phyloP scores from a whole-genome alignment of 2,888 invertebrate genomes.

The Hemicrepidius hirtus region DNA sequence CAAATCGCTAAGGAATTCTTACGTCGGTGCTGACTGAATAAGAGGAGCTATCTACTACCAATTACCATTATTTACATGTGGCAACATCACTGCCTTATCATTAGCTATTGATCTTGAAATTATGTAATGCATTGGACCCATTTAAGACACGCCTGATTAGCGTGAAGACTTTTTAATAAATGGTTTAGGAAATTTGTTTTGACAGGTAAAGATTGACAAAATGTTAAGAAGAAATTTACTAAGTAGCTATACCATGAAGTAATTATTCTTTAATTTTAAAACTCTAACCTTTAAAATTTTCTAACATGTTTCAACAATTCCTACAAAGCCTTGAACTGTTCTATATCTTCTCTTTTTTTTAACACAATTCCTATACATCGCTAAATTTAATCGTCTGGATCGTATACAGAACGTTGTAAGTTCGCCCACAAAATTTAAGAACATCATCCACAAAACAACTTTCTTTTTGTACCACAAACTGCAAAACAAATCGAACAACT shows the following conservation, averaged over 20 bases:
- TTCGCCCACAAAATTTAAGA: too few species aligned
- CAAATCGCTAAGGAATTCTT: slow-evolving; percentile 23
- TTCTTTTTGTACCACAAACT: slow-evolving; percentile 9
- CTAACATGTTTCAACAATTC: too few species aligned
- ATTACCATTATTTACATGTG: slow-evolving; percentile 31
- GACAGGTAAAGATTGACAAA: slow-evolving; percentile 5
- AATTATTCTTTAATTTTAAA: too few species aligned
- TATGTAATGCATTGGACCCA: slow-evolving; percentile 14
- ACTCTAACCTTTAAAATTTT: too few species aligned
- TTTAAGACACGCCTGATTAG: slow-evolving; percentile 19
- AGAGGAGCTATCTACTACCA: slow-evolving; percentile 1
- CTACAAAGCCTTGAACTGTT: too few species aligned
- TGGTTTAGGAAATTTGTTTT: neutral
- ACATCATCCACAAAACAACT: too few species aligned
- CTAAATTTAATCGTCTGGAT: too few species aligned
- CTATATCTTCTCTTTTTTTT: too few species aligned
- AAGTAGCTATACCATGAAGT: too few species aligned
- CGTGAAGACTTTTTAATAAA: slow-evolving; percentile 14
- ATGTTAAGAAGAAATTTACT: too few species aligned
- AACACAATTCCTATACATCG: too few species aligned
- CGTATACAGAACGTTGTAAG: too few species aligned
- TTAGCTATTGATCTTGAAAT: slow-evolving; percentile 25
- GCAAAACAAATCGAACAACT: slow-evolving; percentile 3
- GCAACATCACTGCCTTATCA: slow-evolving; percentile 16
- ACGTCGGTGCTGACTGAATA: neutral